Evolutionary conservation across 1,140 invertebrate genomes (phyloP).

Genomic region (Schlechtendalia chinensis): DNA sequence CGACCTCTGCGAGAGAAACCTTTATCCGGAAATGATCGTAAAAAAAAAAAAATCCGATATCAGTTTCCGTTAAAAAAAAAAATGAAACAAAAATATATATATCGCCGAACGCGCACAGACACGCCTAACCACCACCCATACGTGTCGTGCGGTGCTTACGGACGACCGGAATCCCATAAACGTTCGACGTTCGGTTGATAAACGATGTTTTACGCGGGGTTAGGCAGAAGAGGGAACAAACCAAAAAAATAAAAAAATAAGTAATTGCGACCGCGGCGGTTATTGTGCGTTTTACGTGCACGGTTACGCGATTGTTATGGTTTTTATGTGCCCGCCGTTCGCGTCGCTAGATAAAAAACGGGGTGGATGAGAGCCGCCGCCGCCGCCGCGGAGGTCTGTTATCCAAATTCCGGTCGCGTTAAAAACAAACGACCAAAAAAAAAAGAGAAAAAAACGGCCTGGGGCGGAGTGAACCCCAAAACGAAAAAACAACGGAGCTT

Average conservation of each 20-base stretch:
- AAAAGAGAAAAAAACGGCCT: background rate
- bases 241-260: background rate
- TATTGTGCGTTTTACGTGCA: conserved; percentile 37
- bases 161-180: background rate
- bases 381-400: conserved; percentile 22
- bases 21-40: conserved; percentile 29
- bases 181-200: conserved; percentile 37
- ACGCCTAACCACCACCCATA: background rate
- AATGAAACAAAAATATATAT: background rate
- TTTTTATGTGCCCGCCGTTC: conserved; percentile 41
- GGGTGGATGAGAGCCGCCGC: background rate
- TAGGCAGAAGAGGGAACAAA: background rate
- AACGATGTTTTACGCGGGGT: conserved; percentile 25
- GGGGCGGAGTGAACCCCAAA: no score
- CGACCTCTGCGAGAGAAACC: background rate
- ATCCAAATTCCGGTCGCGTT: conserved; percentile 30
- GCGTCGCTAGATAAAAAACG: conserved; percentile 28
- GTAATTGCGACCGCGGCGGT: conserved; percentile 28
- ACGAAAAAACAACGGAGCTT: background rate
- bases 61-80: conserved; percentile 4
- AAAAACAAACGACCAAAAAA: conserved; percentile 29
- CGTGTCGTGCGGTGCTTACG: background rate
- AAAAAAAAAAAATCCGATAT: conserved; percentile 38
- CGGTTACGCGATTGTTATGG: conserved; percentile 36
- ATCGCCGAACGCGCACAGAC: background rate